Evolutionary conservation across 2,797 vertebrate genomes (phyloP), one percentile per base, ranked within the genome.

Genomic region (Phrynocephalus guinanensis): DNA sequence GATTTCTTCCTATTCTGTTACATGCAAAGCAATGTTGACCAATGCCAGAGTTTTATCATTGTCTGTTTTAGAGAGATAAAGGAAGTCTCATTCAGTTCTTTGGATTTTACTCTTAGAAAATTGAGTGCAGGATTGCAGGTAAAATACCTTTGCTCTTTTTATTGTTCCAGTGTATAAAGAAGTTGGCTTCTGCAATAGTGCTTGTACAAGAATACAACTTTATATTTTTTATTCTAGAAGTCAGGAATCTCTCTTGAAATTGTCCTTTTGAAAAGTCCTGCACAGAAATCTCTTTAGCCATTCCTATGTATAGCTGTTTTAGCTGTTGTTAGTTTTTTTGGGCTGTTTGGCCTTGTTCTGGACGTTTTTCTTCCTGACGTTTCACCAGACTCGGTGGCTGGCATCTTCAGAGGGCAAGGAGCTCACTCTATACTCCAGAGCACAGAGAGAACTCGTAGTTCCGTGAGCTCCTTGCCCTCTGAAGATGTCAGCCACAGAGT

Each of bases 241-340:
- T 38, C 24, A 63, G 26, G 24, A 16, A 50, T 83, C 52, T 63
- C 72, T 84, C 20, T 56, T 70, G 26, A 60, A 60, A 71, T 38
- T 10, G 5, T 86, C 13, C 72, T 66, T 26, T 15, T 6, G 63
- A 67, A 66, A 82, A 22, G 2, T 38, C 52, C 60, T 20, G 22
- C 22, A 33, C 30, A 24, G 75, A 11, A 3, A 91, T 92, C 90
- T 93, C 92, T 85, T 89, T 91, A 7, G 92, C 89, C 91, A 90
- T 77, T 77, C 78, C 50, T 63, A n/a, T 91, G 76, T 77, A 86
- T 86, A 86, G 93, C 87, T 92, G 93, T 92, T 87, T 76, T 83
- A 93, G 92, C 92, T 33, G 11, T 24, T 44, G 38, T 44, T 44
- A 44, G 38, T 44, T 44, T 38, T 38, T 38, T 38, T 4, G 38